phyloP scores from a whole-genome alignment of 53 echinoderm and acorn worm species.

The Luidia sarsii region DNA sequence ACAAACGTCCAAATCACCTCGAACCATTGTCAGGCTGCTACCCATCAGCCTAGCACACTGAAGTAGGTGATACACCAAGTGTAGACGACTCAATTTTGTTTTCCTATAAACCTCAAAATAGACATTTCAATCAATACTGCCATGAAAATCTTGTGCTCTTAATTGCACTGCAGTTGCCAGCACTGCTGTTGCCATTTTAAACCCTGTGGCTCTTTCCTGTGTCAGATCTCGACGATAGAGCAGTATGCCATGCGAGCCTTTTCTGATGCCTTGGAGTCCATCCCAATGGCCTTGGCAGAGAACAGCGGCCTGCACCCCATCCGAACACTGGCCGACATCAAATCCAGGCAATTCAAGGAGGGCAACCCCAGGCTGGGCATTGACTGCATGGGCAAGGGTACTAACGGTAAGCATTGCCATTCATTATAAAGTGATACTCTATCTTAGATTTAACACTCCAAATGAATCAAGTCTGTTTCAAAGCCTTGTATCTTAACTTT shows the following conservation, averaged over 20 bases:
- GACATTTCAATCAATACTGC: not conserved
- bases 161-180: too few species aligned
- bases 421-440: too few species aligned
- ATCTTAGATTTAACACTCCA: too few species aligned
- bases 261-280: slow-evolving; percentile 87
- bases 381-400: slow-evolving; percentile 94
- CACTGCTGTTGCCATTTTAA: not conserved
- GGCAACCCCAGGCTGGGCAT: slow-evolving; percentile 93
- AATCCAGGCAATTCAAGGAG: slow-evolving; percentile 95
- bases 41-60: slow-evolving; percentile 78
- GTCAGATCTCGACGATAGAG: slow-evolving; percentile 97
- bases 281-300: slow-evolving; percentile 98
- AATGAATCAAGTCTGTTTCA: too few species aligned
- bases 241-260: slow-evolving; percentile 99
- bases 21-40: slow-evolving; percentile 79
- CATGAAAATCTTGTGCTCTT: not conserved
- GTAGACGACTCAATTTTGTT: too few species aligned
- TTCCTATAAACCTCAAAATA: too few species aligned
- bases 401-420: slow-evolving; percentile 92
- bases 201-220: not conserved
- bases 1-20: slow-evolving; percentile 65
- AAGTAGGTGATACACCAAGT: slow-evolving; percentile 75
- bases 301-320: slow-evolving; percentile 97
- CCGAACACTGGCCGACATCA: slow-evolving; percentile 90
- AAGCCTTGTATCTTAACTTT: too few species aligned